Evolutionary conservation across 2,113 vertebrate species (phyloP), one percentile per base, ranked within the genome.

Genomic region (Semnornis frantzii): DNA sequence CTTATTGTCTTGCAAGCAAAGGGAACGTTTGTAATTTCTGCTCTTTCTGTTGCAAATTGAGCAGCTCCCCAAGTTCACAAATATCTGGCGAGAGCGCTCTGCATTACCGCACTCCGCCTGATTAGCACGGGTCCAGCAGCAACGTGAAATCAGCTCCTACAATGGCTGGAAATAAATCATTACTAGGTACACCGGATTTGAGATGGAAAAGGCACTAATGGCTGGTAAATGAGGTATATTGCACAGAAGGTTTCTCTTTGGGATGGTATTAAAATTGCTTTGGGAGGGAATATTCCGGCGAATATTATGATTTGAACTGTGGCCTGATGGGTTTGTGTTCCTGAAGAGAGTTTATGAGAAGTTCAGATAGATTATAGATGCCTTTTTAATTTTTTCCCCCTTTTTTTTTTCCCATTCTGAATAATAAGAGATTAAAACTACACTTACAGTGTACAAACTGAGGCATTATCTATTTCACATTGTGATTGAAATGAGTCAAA

Each of bases 201-300:
- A 96, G 87, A 91, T 94, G 89, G 88, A 92, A 97, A 96, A 85
- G 91, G 82, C 28, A 77, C 81, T 97, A 97, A 97, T 96, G 91
- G 85, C 37, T 97, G 89, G 97, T 97, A 97, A 97, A 97, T 96
- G 97, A 97, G 77, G 92, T 96, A 96, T 95, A 95, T 54, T 97
- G 82, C 92, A 90, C 23, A 81, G 95, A 96, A 95, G 82, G 95
- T 95, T 96, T 97, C 82, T 94, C 87, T 93, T 95, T 91, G 86
- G 89, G 96, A 97, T 92, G 66, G 85, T 95, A 75, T 92, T 95
- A 96, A 95, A 97, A 96, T 96, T 70, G 96, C 95, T 91, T 95
- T 80, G 93, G 77, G 88, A 92, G 94, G 75, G 87, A 96, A 84
- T 81, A 94, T 95, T 91, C 90, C 85, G 86, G 85, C 62, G 85